phyloP scores from a whole-genome alignment of 1,140 invertebrate genomes.

The Rhopalosiphum maidis region DNA sequence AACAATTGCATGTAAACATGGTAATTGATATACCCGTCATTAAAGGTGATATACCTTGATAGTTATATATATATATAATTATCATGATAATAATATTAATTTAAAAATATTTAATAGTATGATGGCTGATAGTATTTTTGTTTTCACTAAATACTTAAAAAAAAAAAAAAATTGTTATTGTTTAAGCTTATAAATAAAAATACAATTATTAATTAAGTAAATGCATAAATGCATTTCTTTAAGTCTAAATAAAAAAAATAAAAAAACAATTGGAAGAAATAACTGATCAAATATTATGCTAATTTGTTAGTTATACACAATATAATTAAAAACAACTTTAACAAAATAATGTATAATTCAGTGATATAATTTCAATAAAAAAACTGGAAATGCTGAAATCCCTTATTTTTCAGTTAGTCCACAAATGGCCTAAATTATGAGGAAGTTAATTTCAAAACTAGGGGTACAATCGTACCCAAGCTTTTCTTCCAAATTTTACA shows the following conservation, averaged over 20 bases:
- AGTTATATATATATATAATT: neutral
- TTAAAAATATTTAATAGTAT: neutral
- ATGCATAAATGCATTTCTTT: neutral
- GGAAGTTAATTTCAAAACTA: too few species aligned
- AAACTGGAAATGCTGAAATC: neutral
- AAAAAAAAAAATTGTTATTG: neutral
- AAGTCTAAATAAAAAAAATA: neutral
- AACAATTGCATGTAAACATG: neutral
- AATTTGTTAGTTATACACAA: slow-evolving; percentile 16
- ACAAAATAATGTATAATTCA: neutral
- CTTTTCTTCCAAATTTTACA: neutral
- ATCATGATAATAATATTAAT: neutral
- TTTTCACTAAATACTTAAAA: neutral
- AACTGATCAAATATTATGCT: neutral
- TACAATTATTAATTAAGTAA: neutral
- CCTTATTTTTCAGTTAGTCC: too few species aligned
- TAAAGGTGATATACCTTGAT: neutral
- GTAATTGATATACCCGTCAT: neutral
- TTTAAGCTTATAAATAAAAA: neutral
- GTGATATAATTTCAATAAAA: neutral
- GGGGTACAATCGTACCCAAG: too few species aligned
- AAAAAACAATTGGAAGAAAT: neutral
- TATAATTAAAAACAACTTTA: neutral
- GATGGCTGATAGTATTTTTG: neutral
- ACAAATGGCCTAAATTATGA: too few species aligned